Percentiles rank a stretch among this genome's conserved stretches.
Evolutionary conservation across 2,797 vertebrate species (phyloP).

Genomic region (Myripristis murdjan): DNA sequence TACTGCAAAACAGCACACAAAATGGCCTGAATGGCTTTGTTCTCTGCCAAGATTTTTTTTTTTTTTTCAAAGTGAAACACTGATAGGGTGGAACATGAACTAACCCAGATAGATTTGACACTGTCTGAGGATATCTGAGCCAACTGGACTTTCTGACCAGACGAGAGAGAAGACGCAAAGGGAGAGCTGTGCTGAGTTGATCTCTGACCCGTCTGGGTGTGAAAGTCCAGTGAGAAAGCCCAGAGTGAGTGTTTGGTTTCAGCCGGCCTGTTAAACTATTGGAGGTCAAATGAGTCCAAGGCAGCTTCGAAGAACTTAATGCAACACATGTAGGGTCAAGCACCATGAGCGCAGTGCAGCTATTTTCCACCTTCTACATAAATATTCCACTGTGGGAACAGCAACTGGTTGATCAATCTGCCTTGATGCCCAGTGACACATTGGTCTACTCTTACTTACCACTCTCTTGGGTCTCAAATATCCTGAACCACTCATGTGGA

Average conservation of each 20-base stretch:
- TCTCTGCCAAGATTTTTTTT: neutral
- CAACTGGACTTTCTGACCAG: constrained; percentile 39
- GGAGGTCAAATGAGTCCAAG: constrained; percentile 68
- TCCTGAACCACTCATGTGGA: constrained; percentile 60
- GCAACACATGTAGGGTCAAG: constrained; percentile 67
- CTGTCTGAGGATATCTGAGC: constrained; percentile 41
- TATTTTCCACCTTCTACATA: constrained; percentile 42
- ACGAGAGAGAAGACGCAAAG: constrained; percentile 41
- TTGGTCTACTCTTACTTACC: constrained; percentile 41
- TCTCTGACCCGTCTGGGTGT: constrained; percentile 71
- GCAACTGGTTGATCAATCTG: constrained; percentile 71
- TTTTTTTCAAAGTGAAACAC: constrained; percentile 15
- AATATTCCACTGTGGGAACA: constrained; percentile 57
- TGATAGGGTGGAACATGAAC: constrained; percentile 40
- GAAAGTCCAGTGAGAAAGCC: constrained; percentile 68
- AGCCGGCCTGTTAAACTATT: constrained; percentile 50
- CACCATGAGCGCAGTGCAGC: constrained; percentile 41
- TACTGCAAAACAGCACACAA: constrained; percentile 1
- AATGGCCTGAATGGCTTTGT: constrained; percentile 12
- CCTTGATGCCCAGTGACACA: constrained; percentile 41
- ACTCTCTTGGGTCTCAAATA: constrained; percentile 53
- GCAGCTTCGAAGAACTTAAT: constrained; percentile 54
- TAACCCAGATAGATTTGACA: constrained; percentile 48
- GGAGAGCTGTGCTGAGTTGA: constrained; percentile 51
- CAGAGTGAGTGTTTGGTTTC: constrained; percentile 70